Conservation (phyloP, 2,113 vertebrate genomes). For the Xenus cinereus region DNA sequence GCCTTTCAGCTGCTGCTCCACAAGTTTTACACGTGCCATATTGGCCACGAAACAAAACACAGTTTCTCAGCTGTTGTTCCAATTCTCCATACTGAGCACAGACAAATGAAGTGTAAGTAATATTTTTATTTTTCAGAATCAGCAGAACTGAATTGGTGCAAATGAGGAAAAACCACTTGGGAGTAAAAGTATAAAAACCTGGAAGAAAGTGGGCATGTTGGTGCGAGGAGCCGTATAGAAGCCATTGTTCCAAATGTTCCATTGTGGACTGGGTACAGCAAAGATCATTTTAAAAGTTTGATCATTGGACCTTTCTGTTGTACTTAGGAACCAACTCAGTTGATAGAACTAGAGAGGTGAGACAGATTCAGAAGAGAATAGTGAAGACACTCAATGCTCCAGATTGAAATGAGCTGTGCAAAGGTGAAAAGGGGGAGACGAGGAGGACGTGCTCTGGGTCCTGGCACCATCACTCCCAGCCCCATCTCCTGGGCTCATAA, state of each 20-base stretch:
- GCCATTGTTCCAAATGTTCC: background rate
- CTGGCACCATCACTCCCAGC: background rate
- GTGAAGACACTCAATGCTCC: background rate
- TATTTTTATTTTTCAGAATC: constrained; percentile 20
- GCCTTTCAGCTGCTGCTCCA: constrained; percentile 49
- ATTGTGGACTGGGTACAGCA: background rate
- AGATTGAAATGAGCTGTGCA: background rate
- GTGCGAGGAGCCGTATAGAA: background rate
- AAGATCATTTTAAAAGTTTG: background rate
- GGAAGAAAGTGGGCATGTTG: background rate
- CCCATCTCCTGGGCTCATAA: background rate
- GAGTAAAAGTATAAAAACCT: background rate
- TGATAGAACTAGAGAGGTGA: background rate
- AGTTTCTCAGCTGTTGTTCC: constrained; percentile 19
- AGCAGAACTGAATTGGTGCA: background rate
- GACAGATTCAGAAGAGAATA: background rate
- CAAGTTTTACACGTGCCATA: constrained; percentile 33
- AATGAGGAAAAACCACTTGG: background rate
- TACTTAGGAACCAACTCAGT: background rate
- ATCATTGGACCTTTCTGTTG: background rate
- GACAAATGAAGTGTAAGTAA: constrained; percentile 16
- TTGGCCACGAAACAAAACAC: constrained; percentile 49
- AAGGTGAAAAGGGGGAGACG: background rate
- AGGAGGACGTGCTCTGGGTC: background rate
- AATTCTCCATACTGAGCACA: background rate